Evolutionary conservation across 2,888 invertebrate species (phyloP).

Genomic region (Eulithis prunata): DNA sequence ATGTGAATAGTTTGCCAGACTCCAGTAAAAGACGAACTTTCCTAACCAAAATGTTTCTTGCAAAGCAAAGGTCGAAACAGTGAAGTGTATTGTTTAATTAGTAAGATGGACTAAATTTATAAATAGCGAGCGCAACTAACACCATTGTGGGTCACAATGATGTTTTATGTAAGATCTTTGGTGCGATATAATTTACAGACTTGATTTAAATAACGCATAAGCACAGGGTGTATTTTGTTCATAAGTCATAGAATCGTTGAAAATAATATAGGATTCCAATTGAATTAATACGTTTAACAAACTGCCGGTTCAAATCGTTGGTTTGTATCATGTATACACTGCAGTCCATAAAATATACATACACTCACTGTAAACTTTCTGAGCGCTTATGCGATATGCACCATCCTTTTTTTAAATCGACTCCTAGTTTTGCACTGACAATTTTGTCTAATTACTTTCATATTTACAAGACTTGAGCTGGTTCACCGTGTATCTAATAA

Average conservation of each 20-base stretch:
- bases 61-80: no score
- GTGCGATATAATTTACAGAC: slow-evolving; percentile 51
- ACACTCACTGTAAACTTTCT: slow-evolving; percentile 31
- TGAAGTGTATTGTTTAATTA: not conserved
- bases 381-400: slow-evolving; percentile 44
- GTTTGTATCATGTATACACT: slow-evolving; percentile 40
- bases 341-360: slow-evolving; percentile 43
- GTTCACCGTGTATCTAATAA: slow-evolving; percentile 26
- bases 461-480: slow-evolving; percentile 17
- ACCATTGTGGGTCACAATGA: slow-evolving; percentile 14
- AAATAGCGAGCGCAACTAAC: slow-evolving; percentile 16
- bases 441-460: slow-evolving; percentile 23
- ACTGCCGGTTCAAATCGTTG: slow-evolving; percentile 44
- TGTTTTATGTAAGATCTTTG: slow-evolving; percentile 37
- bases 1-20: no score
- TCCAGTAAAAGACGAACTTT: no score
- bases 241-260: slow-evolving; percentile 45
- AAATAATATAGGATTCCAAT: slow-evolving; percentile 45
- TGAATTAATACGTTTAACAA: slow-evolving; percentile 39
- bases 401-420: slow-evolving; percentile 30
- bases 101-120: not conserved
- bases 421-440: slow-evolving; percentile 22
- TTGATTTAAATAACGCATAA: slow-evolving; percentile 59
- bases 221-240: slow-evolving; percentile 64
- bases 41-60: no score